Evolutionary conservation across 2,888 invertebrate genomes (phyloP).

Genomic region (Nowickia ferox): DNA sequence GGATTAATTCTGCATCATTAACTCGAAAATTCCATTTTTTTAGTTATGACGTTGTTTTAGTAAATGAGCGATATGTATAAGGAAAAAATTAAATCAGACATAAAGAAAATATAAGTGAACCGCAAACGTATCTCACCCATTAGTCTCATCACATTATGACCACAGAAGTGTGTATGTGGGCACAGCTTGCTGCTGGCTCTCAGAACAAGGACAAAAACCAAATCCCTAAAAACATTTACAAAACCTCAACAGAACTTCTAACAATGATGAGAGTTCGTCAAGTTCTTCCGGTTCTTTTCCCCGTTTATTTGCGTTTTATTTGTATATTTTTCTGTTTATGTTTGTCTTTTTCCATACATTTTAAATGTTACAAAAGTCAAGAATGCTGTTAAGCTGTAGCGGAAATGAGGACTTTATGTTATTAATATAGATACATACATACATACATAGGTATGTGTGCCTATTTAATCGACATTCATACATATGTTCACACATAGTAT

Average conservation of each 20-base stretch:
- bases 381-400: slow-evolving; percentile 78
- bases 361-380: slow-evolving; percentile 73
- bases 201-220: slow-evolving; percentile 5
- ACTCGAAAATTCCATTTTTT: too few species aligned
- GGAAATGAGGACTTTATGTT: slow-evolving; percentile 79
- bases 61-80: too few species aligned
- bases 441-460: slow-evolving; percentile 37
- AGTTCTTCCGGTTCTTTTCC: slow-evolving; percentile 60
- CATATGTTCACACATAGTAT: too few species aligned
- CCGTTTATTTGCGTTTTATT: slow-evolving; percentile 30
- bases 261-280: slow-evolving; percentile 50
- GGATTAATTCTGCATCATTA: too few species aligned
- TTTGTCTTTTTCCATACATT: not conserved
- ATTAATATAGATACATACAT: slow-evolving; percentile 61
- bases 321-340: not conserved
- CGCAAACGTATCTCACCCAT: slow-evolving; percentile 5
- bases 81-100: too few species aligned
- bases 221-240: slow-evolving; percentile 11
- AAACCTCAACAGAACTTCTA: slow-evolving; percentile 38
- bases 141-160: slow-evolving; percentile 17
- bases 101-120: not conserved
- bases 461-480: not conserved
- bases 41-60: too few species aligned
- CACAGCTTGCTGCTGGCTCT: not conserved
- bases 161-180: slow-evolving; percentile 5